Evolutionary conservation across 2,888 invertebrate genomes (phyloP).

Genomic region (Stenichneumon culpator): DNA sequence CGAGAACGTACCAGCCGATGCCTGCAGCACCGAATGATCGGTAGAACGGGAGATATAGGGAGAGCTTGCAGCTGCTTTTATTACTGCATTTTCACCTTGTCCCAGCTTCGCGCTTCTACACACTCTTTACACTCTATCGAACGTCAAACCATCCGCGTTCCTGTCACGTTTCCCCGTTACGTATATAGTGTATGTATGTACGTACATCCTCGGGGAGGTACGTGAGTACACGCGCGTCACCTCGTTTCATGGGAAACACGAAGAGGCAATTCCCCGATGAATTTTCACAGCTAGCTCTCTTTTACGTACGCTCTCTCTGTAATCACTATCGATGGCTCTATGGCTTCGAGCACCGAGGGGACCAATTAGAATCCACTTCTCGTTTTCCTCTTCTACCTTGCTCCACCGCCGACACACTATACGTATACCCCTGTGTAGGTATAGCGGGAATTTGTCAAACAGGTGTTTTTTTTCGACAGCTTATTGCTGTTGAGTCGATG

Average conservation of each 20-base stretch:
- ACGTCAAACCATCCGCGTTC: constrained; percentile 72
- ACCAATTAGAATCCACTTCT: constrained; percentile 68
- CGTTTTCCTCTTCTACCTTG: constrained; percentile 50
- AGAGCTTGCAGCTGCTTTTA: constrained; percentile 83
- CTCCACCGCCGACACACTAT: background rate
- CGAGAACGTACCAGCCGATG: constrained; percentile 62
- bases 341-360: constrained; percentile 64
- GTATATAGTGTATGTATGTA: constrained; percentile 29
- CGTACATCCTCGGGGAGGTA: constrained; percentile 39
- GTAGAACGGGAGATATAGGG: constrained; percentile 53
- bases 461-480: constrained; percentile 50
- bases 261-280: constrained; percentile 64
- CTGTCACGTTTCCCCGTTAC: constrained; percentile 62
- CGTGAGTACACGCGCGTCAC: constrained; percentile 55
- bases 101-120: constrained; percentile 81
- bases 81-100: constrained; percentile 85
- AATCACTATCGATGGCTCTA: constrained; percentile 68
- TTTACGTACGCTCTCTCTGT: constrained; percentile 52
- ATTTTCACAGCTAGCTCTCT: constrained; percentile 60
- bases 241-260: constrained; percentile 56
- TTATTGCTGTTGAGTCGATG: constrained; percentile 20
- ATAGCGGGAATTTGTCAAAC: constrained; percentile 30
- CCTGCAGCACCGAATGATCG: constrained; percentile 61
- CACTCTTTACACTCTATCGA: constrained; percentile 82
- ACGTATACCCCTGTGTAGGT: background rate